Conservation (phyloP, 2,797 vertebrate species). For the Amniataba percoides region DNA sequence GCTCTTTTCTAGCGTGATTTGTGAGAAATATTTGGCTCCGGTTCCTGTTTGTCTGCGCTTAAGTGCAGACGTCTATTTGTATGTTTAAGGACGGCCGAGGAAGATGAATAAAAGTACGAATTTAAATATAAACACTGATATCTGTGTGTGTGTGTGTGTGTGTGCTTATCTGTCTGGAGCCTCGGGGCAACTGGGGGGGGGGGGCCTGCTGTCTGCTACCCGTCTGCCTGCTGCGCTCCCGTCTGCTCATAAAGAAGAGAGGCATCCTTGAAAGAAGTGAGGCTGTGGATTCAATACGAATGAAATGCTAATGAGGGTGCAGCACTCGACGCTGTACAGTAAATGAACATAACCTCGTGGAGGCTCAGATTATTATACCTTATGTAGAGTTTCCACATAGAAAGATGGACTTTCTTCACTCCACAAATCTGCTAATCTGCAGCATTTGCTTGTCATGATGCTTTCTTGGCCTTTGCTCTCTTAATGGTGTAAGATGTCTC, state of each 20-base stretch:
- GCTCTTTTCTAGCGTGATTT: constrained; percentile 30
- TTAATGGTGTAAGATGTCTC: constrained; percentile 7
- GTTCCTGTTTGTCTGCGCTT: constrained; percentile 14
- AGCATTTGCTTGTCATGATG: background rate
- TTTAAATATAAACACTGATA: constrained; percentile 24
- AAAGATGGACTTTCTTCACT: no score
- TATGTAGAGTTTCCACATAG: no score
- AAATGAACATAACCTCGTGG: constrained; percentile 14
- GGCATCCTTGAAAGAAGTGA: constrained; percentile 50
- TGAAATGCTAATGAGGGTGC: constrained; percentile 36
- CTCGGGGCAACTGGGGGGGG: constrained; percentile 54
- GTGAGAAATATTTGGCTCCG: constrained; percentile 3
- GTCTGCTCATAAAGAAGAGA: constrained; percentile 59
- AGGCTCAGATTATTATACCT: background rate
- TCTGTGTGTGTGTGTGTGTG: constrained; percentile 7
- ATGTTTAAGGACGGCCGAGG: constrained; percentile 27
- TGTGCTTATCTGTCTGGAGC: constrained; percentile 66
- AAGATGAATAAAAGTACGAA: constrained; percentile 15
- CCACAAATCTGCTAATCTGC: background rate
- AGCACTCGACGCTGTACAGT: background rate
- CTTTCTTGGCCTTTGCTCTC: background rate
- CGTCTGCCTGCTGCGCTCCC: constrained; percentile 60
- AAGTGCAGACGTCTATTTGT: background rate
- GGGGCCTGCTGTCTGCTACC: constrained; percentile 29
- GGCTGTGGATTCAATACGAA: constrained; percentile 40